Evolutionary conservation across 2,888 invertebrate species (phyloP), one percentile per base, ranked within the genome.

Genomic region (Acanthosepion pharaonis): DNA sequence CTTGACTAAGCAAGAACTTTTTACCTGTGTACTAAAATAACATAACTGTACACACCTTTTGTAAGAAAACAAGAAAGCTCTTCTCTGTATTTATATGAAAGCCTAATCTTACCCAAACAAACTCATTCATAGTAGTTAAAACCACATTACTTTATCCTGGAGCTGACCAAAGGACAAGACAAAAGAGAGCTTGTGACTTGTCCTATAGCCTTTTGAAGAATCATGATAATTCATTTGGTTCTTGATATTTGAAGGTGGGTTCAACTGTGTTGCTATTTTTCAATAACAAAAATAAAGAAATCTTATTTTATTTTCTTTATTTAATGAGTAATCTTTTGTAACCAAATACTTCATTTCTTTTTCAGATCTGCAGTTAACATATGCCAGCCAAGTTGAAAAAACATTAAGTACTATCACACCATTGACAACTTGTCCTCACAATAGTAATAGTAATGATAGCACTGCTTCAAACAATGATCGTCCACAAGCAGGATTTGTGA

Each of bases 361-460:
- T 93, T 20, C n/a, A 93, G 93, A 93, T 53, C 53, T 93, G 53
- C 93, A 93, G 20, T 53, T 93, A 49, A 93, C 93, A 11, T 93
- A 93, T 51, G 53, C 93, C 49, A 93, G n/a, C 53, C 51, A 49
- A 53, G 93, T 93, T 53, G 93, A 93, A 11, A 93, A 93, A 28
- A 93, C 49, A 42, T 93, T 93, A 33, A 53, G 53, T 53, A 18
- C 93, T 4, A 93, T 93, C n/a, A 93, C 93, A 20, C 93, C 93
- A 15, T 93, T 93, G 93, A 49, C 93, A 93, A 51, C 93, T 15
- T 93, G 93, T 51, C 93, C 93, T n/a, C 93, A 93, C 53, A 93
- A 93, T 18, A 93, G 93, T 28, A 93, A 53, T 20, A 93, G 93
- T 53, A 93, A 93, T 51, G 93, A 93, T 28, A 93, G 93, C 28